Percentiles rank a stretch among this genome's conserved stretches.
phyloP scores from a whole-genome alignment of 2,888 invertebrate genomes.

The Parapristionchus giblindavisi region DNA sequence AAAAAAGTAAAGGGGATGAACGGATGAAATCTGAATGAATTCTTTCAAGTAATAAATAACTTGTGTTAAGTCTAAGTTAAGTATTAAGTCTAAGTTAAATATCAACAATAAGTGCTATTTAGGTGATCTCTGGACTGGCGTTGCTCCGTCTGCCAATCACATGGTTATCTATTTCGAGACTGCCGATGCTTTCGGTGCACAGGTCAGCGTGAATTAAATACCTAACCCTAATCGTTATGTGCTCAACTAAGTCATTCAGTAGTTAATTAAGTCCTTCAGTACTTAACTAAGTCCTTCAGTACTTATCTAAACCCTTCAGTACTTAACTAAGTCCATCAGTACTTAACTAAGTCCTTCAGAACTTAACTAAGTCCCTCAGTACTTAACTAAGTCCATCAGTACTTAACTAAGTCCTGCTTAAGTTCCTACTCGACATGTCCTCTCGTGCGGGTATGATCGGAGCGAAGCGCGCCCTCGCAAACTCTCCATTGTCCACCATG shows the following conservation, averaged over 20 bases:
- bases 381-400: neutral
- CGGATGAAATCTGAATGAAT: too few species aligned
- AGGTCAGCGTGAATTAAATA: constrained; percentile 44
- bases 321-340: neutral
- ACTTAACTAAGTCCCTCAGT: constrained; percentile 45
- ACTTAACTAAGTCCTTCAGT: neutral
- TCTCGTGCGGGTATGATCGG: constrained; percentile 58
- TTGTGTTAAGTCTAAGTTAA: too few species aligned
- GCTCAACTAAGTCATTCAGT: too few species aligned
- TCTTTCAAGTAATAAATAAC: constrained; percentile 11
- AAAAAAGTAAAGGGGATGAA: constrained; percentile 26
- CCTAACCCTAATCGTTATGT: too few species aligned
- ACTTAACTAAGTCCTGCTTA: neutral
- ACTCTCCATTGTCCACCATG: constrained; percentile 60
- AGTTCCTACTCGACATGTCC: constrained; percentile 64
- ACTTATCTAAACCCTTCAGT: neutral
- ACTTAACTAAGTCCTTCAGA: constrained; percentile 1
- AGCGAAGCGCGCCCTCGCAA: constrained; percentile 59
- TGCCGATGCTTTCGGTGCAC: constrained; percentile 62
- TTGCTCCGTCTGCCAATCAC: constrained; percentile 59
- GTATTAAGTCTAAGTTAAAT: constrained; percentile 46
- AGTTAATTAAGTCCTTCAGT: neutral
- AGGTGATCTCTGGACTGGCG: constrained; percentile 66
- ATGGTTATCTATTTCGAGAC: constrained; percentile 67
- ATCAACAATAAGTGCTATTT: too few species aligned